Evolutionary conservation across 1,140 invertebrate species (phyloP).

Genomic region (Lasaia peninsularis): DNA sequence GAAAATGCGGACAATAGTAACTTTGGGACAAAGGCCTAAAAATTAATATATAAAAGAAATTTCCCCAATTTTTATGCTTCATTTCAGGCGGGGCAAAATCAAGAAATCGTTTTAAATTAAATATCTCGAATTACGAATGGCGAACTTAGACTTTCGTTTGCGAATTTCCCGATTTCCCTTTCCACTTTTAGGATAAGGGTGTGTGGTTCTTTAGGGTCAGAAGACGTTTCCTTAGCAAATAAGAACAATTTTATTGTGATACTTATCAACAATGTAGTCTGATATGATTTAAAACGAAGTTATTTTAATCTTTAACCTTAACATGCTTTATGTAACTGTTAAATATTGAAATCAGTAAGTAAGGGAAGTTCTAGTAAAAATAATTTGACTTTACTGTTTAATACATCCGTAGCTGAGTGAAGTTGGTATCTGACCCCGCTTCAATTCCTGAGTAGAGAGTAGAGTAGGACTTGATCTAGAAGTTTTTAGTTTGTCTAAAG

Average conservation of each 20-base stretch:
- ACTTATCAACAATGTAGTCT: too few species aligned
- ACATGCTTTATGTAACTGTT: too few species aligned
- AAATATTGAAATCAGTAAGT: too few species aligned
- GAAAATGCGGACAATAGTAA: neutral
- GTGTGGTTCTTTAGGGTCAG: neutral
- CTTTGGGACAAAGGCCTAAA: neutral
- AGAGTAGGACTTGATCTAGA: too few species aligned
- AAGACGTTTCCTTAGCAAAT: neutral
- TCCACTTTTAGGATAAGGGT: neutral
- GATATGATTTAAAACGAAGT: too few species aligned
- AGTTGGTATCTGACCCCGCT: too few species aligned
- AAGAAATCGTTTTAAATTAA: conserved; percentile 8
- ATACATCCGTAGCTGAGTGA: too few species aligned
- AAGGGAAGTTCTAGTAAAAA: too few species aligned
- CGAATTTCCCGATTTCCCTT: neutral
- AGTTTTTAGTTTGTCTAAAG: too few species aligned
- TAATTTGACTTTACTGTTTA: too few species aligned
- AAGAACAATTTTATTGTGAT: neutral
- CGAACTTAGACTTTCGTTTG: conserved; percentile 1
- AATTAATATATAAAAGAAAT: neutral
- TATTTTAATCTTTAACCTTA: too few species aligned
- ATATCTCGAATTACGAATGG: neutral
- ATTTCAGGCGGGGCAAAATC: neutral
- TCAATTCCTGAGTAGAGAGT: too few species aligned
- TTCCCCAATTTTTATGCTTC: neutral